Conservation (phyloP, 2,888 invertebrate genomes). For the Callosobruchus maculatus region DNA sequence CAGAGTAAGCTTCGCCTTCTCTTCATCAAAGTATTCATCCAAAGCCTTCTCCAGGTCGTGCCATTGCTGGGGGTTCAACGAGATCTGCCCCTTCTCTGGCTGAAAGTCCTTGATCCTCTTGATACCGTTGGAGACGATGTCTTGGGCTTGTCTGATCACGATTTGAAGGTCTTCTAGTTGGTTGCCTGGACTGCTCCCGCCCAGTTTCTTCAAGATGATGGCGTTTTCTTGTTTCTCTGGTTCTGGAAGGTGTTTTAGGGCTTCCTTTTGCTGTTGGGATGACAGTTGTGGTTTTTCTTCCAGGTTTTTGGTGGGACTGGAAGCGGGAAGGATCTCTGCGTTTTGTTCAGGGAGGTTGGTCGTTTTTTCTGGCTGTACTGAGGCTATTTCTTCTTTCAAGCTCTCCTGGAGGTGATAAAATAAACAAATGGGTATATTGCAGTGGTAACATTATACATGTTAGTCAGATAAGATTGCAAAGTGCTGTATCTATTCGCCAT, state of each 20-base stretch:
- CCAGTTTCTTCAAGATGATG: slow-evolving; percentile 1
- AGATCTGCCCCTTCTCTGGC: slow-evolving; percentile 15
- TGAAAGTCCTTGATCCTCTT: slow-evolving; percentile 22
- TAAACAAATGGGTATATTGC: no score
- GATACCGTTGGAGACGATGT: slow-evolving; percentile 18
- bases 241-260: slow-evolving; percentile 8
- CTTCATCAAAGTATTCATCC: slow-evolving; percentile 20
- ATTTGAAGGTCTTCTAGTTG: neutral
- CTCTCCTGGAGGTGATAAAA: neutral
- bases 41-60: slow-evolving; percentile 24
- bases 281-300: slow-evolving; percentile 37
- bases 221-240: neutral
- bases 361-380: neutral
- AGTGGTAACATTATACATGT: no score
- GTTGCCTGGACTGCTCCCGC: slow-evolving; percentile 1
- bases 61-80: slow-evolving; percentile 25
- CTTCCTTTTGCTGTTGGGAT: slow-evolving; percentile 19
- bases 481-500: no score
- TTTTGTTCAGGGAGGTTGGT: neutral
- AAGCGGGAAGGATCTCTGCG: neutral
- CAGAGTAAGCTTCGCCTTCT: slow-evolving; percentile 17
- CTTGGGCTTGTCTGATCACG: slow-evolving; percentile 12
- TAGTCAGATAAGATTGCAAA: no score
- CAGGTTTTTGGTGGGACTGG: slow-evolving; percentile 29
- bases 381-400: neutral